These are phyloP conservation scores for Oreohelix idahoensis DNA, from an alignment of 1,140 invertebrate genomes.

Conservation along the genomic window DNA sequence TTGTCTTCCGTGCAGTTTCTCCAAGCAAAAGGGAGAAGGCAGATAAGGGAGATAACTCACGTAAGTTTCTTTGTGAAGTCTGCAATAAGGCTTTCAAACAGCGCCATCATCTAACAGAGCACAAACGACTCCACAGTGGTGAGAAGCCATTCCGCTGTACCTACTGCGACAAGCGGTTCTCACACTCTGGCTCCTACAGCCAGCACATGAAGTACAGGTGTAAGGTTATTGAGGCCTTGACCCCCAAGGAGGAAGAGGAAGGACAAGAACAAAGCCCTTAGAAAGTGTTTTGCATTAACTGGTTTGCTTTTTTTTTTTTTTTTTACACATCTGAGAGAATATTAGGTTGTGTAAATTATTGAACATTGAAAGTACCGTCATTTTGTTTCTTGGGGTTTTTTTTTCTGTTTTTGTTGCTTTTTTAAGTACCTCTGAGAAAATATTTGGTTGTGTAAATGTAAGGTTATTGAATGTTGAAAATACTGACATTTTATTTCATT, in stretches of 20 bases:
- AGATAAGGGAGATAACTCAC: constrained; percentile 74
- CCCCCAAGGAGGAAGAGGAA: constrained; percentile 35
- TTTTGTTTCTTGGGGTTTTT: too few species aligned
- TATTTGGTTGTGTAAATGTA: too few species aligned
- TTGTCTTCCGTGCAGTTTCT: too few species aligned
- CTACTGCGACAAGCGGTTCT: constrained; percentile 99
- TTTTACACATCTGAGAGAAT: too few species aligned
- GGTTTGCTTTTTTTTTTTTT: not conserved
- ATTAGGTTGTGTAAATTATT: too few species aligned
- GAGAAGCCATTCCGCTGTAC: constrained; percentile 98
- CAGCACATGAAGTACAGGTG: constrained; percentile 99
- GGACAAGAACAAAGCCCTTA: constrained; percentile 4
- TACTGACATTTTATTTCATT: too few species aligned
- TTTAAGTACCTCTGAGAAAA: too few species aligned
- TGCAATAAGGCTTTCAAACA: constrained; percentile 99
- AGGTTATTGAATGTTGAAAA: too few species aligned
- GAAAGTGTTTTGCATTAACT: too few species aligned
- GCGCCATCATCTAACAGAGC: constrained; percentile 99
- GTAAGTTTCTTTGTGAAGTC: constrained; percentile 81
- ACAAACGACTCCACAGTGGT: constrained; percentile 97
- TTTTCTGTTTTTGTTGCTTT: too few species aligned
- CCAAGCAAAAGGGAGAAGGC: constrained; percentile 11
- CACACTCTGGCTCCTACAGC: constrained; percentile 98
- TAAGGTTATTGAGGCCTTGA: constrained; percentile 56
- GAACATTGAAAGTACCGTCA: too few species aligned